These are phyloP conservation scores for Lasioglossum pauxillum DNA, from an alignment of 2,888 invertebrate genomes.

Conservation along the genomic window DNA sequence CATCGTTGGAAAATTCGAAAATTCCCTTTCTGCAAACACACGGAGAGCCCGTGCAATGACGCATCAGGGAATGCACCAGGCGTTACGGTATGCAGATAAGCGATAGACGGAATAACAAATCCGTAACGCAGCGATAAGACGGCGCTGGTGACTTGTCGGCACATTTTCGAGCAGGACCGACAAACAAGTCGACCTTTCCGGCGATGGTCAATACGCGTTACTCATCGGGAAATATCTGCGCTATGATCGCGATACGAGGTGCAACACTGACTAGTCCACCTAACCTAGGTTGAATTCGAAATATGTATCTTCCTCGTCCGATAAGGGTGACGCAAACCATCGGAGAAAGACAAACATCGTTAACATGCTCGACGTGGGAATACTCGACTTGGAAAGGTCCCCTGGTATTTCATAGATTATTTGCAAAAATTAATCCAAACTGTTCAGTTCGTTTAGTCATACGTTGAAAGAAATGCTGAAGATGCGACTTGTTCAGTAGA, in stretches of 20 bases:
- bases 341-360: neutral
- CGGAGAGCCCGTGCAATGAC: constrained; percentile 36
- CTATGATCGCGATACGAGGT: neutral
- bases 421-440: neutral
- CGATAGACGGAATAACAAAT: constrained; percentile 62
- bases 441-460: neutral
- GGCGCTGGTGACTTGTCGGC: constrained; percentile 39
- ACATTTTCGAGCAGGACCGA: constrained; percentile 26
- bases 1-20: constrained; percentile 46
- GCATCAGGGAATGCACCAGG: constrained; percentile 47
- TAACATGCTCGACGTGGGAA: neutral
- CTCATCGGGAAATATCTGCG: constrained; percentile 12
- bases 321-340: neutral
- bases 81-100: constrained; percentile 60
- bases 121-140: constrained; percentile 57
- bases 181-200: constrained; percentile 32
- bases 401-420: neutral
- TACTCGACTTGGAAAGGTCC: neutral
- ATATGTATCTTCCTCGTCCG: neutral
- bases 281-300: neutral
- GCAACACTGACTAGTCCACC: neutral
- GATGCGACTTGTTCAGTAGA: neutral
- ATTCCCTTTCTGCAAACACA: constrained; percentile 30
- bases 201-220: constrained; percentile 31
- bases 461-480: neutral